These are phyloP conservation scores for Neolamprologus longior DNA, from an alignment of 2,113 vertebrate genomes.

Conservation along the genomic window DNA sequence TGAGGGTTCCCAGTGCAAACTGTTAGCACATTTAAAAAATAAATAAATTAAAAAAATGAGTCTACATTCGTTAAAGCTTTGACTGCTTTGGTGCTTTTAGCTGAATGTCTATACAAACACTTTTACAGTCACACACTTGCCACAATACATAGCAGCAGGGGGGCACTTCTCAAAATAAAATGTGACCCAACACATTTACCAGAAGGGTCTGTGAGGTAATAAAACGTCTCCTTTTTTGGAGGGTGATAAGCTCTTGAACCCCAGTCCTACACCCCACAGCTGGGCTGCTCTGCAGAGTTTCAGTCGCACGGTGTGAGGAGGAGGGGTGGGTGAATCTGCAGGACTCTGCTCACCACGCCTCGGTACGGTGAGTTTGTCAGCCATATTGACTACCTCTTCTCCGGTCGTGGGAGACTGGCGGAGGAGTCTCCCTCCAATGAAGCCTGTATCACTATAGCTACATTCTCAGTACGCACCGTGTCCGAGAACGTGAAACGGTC, in stretches of 20 bases:
- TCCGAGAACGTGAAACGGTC: slow-evolving; percentile 17
- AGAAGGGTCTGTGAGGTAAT: background rate
- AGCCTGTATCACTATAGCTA: background rate
- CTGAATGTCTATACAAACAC: background rate
- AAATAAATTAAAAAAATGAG: accelerated
- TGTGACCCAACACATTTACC: background rate
- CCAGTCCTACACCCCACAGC: background rate
- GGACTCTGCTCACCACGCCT: slow-evolving; percentile 49
- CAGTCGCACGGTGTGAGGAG: background rate
- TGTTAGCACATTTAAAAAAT: background rate
- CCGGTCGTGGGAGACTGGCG: slow-evolving; percentile 10
- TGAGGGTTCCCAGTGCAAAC: background rate
- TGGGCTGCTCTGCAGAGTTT: background rate
- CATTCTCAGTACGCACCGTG: background rate
- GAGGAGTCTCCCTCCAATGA: background rate
- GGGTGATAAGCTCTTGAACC: background rate
- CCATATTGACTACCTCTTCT: slow-evolving; percentile 55
- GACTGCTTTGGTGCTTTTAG: background rate
- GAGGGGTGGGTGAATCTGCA: slow-evolving; percentile 15
- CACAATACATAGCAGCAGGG: background rate
- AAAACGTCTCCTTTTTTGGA: background rate
- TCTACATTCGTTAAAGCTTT: background rate
- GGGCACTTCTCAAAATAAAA: background rate
- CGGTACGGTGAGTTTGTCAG: slow-evolving; percentile 44
- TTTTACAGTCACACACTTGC: background rate